A percentile compares a stretch with the other conserved stretches of the same genome.
Conservation (phyloP, 2,888 invertebrate species). For the Chrysolina haemoptera region DNA sequence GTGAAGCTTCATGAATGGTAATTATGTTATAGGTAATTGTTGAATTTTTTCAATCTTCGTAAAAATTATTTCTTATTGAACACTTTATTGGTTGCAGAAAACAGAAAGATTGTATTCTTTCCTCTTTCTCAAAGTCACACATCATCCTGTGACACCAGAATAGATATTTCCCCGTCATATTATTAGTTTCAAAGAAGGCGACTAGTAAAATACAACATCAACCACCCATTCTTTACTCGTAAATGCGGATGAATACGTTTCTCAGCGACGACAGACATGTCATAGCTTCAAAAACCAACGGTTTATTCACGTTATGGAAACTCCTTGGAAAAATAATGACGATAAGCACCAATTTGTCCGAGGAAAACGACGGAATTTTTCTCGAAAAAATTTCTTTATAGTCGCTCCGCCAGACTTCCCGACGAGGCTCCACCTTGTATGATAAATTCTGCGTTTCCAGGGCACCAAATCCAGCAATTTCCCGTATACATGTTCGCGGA, state of each 20-base stretch:
- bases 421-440: conserved; percentile 22
- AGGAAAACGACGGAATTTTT: neutral
- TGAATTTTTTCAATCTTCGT: too few relatives aligned
- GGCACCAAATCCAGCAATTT: conserved; percentile 36
- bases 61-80: too few relatives aligned
- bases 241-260: neutral
- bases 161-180: conserved; percentile 4
- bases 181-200: neutral
- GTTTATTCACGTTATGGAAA: conserved; percentile 15
- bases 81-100: too few relatives aligned
- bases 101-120: too few relatives aligned
- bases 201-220: neutral
- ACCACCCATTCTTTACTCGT: neutral
- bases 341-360: conserved; percentile 23
- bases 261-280: conserved; percentile 1
- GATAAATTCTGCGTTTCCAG: conserved; percentile 28
- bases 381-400: neutral
- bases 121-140: too few relatives aligned
- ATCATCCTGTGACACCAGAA: too few relatives aligned
- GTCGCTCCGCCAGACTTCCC: neutral
- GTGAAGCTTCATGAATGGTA: too few relatives aligned
- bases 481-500: conserved; percentile 38
- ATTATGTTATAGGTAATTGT: too few relatives aligned
- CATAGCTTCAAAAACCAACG: neutral
- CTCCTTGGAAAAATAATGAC: conserved; percentile 18